phyloP scores from a whole-genome alignment of 2,113 vertebrate species.

The Gavialis gangeticus region DNA sequence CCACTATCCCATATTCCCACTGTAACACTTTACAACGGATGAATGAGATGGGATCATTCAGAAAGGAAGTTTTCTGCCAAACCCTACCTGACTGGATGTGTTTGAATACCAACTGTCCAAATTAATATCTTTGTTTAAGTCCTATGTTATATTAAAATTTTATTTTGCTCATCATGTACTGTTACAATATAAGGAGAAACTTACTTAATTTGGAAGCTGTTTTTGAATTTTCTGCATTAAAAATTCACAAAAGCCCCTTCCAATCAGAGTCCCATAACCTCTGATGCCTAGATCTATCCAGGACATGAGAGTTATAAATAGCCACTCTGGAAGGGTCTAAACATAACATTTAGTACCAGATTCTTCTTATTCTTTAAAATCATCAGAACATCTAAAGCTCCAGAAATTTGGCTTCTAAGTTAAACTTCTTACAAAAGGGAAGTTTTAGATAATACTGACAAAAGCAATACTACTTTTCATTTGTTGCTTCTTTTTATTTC shows the following conservation, averaged over 20 bases:
- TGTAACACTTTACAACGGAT: neutral
- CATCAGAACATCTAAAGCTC: neutral
- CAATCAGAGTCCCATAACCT: accelerated
- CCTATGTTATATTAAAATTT: too few species aligned
- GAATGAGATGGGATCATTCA: neutral
- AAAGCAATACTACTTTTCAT: neutral
- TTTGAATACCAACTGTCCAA: neutral
- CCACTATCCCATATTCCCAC: neutral
- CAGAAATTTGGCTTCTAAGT: neutral
- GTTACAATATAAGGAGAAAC: neutral
- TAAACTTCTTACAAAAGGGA: neutral
- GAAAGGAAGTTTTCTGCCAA: neutral
- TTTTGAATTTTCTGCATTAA: accelerated
- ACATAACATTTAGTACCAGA: neutral
- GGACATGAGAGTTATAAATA: accelerated
- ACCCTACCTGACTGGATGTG: neutral
- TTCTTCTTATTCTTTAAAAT: neutral
- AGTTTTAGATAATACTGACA: neutral
- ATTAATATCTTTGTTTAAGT: too few species aligned
- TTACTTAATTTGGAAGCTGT: neutral
- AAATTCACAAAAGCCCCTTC: neutral
- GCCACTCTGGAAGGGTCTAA: neutral
- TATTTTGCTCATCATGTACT: neutral
- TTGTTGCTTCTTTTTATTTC: neutral
- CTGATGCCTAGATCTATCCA: accelerated